phyloP scores from a whole-genome alignment of 2,888 invertebrate species.

The Gandaritis pyraliata region DNA sequence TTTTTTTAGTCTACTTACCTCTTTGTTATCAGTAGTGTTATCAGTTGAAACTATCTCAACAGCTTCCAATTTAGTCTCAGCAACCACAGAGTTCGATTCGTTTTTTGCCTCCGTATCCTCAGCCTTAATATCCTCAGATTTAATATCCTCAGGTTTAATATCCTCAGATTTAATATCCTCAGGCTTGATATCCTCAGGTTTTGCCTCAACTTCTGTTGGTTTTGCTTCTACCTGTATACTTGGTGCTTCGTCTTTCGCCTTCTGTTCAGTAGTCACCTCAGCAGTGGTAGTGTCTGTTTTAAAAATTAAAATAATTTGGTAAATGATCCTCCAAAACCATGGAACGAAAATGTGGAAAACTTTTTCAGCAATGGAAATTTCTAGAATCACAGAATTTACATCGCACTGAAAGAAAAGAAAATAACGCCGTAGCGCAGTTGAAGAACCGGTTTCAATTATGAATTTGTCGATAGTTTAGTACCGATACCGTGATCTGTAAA shows the following conservation, averaged over 20 bases:
- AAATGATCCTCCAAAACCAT: no score
- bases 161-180: no score
- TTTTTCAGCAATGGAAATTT: no score
- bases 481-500: no score
- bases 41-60: background rate
- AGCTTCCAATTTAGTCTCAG: background rate
- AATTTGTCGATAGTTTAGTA: no score
- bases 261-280: slow-evolving; percentile 35
- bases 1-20: slow-evolving; percentile 16
- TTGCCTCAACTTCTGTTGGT: background rate
- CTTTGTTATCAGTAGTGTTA: slow-evolving; percentile 4
- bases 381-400: no score
- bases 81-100: background rate
- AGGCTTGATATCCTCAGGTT: no score
- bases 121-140: background rate
- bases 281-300: slow-evolving; percentile 38
- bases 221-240: slow-evolving; percentile 53
- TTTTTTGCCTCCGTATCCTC: background rate
- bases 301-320: background rate
- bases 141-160: background rate
- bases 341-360: no score
- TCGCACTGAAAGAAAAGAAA: no score
- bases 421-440: no score
- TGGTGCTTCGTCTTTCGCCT: slow-evolving; percentile 56
- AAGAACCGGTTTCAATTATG: no score